Conservation (phyloP, 2,797 vertebrate species). For the Sphenopsis melanotis region DNA sequence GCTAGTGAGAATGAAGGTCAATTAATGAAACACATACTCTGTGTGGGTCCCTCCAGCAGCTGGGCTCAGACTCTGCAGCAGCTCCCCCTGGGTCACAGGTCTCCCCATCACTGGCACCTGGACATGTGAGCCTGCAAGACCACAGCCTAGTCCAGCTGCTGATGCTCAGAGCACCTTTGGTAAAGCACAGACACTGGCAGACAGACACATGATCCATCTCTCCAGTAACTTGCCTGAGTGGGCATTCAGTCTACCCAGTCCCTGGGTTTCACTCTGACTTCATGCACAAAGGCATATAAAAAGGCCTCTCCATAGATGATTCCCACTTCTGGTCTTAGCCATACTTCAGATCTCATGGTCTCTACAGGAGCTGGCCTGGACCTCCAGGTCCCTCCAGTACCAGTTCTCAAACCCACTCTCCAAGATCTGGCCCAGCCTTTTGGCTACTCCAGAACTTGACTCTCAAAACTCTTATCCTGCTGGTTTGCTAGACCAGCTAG, state of each 20-base stretch:
- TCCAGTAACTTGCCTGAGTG: not conserved
- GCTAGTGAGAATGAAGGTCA: not conserved
- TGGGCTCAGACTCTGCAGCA: not conserved
- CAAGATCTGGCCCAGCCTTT: not conserved
- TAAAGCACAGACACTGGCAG: not conserved
- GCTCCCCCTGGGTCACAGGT: not conserved
- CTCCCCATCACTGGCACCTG: not conserved
- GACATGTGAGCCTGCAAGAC: accelerated
- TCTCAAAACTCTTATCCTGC: not conserved
- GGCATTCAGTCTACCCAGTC: not conserved
- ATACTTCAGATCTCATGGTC: not conserved
- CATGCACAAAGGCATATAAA: not conserved
- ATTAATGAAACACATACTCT: not conserved
- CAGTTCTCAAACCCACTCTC: not conserved
- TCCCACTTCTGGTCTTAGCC: not conserved
- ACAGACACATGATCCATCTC: not conserved
- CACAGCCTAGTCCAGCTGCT: not conserved
- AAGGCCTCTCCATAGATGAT: not conserved
- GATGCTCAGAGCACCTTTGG: not conserved
- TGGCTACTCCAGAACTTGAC: not conserved
- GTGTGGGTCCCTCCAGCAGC: not conserved
- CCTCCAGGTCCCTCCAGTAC: not conserved
- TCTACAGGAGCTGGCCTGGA: not conserved
- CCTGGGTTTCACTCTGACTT: not conserved
- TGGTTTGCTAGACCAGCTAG: not conserved